Evolutionary conservation across 2,113 vertebrate species (phyloP), one percentile per base, ranked within the genome.

Genomic region (Phainopepla nitens): DNA sequence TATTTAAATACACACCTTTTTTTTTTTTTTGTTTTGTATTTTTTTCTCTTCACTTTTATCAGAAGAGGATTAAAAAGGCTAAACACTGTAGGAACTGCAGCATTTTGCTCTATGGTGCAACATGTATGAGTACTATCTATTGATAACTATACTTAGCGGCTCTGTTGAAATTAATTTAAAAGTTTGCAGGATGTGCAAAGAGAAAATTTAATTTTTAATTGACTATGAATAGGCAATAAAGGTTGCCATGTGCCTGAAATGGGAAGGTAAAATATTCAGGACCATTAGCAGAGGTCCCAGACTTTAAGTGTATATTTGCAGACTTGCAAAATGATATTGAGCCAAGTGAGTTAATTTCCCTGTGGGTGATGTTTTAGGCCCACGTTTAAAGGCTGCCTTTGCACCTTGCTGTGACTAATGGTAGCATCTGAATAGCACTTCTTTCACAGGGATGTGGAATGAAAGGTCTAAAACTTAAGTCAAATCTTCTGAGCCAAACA

Each of bases 341-440:
- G 13, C 36, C 24, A 51, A 64, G 35, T 18, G 16, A 72, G 9
- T n/a, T 72, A 18, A 42, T 3, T n/a, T 51, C n/a, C 19, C 31
- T n/a, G 27, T 27, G 70, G 31, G 25, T 3, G 1, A 0, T n/a
- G 29, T 71, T 15, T 53, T 41, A 35, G 33, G 11, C 42, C 6
- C 21, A 18, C 0, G 0, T 28, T 36, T 31, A 61, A 73, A 20
- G 21, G 19, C 24, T 70, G 13, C 36, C 19, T 31, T 49, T 25
- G 8, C 13, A 44, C 22, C 25, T 65, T 70, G 21, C 70, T 75
- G 41, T 75, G 75, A 61, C n/a, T 18, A 12, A 2, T 9, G 39
- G 23, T 27, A 80, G 22, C 42, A 71, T 15, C 53, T 86, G 54
- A 9, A 44, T 24, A 16, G n/a, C 29, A 21, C 13, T 90, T 72